Evolutionary conservation across 1,140 invertebrate genomes (phyloP), one percentile per base, ranked within the genome.

Genomic region (Cyclina sinensis): DNA sequence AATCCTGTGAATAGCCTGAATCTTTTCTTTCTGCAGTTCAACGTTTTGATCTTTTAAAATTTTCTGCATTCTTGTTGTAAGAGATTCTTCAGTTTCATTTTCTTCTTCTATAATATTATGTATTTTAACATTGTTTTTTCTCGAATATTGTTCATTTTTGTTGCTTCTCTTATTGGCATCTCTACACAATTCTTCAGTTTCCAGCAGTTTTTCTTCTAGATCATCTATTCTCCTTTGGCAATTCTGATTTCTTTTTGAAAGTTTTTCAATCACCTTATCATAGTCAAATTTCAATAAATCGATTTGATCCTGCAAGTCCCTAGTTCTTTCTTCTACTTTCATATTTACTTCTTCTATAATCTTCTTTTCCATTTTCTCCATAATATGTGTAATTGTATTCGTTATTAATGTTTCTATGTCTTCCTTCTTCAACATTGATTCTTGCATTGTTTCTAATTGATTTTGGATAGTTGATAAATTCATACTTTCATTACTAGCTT

Each of bases 351-450:
- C n/a, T n/a, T n/a, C n/a, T n/a, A n/a, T n/a, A n/a, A n/a, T n/a
- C n/a, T n/a, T n/a, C n/a, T 9, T 5, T 62, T 62, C n/a, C 57
- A 62, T 62, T 62, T 62, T 62, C 9, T 62, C n/a, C 18, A 62
- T 62, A 12, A 62, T 7, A n/a, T 62, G 18, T n/a, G 57, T 62
- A 24, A 62, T 62, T 24, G 57, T 62, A 27, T 27, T 62, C 7
- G 57, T 62, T n/a, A 62, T 62, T 62, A 62, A 62, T n/a, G 18
- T 27, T 24, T 62, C 57, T 27, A 62, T n/a, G 57, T 62, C 57
- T 62, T 62, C 57, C n/a, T 62, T 62, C n/a, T 24, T 62, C 5
- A 62, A 9, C 57, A 62, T 62, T 7, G 57, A 62, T 62, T 62
- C 27, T 62, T 62, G 57, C n/a, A 62, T 12, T 21, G n/a, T 62